These are phyloP conservation scores for Betta splendens DNA, from an alignment of 2,797 vertebrate genomes.

Conservation along the genomic window DNA sequence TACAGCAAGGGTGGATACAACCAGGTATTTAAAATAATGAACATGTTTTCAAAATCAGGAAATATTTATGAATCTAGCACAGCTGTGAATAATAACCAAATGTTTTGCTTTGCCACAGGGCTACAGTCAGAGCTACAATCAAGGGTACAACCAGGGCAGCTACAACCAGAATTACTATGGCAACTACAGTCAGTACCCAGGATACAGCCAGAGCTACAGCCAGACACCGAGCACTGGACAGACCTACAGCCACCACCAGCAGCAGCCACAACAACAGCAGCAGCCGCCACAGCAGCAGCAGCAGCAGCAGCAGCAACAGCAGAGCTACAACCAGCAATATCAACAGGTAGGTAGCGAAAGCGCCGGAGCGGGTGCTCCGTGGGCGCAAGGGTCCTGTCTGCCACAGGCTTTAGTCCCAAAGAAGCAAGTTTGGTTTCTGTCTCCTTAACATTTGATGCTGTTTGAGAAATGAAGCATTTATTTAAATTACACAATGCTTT, in stretches of 20 bases:
- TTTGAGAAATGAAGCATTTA: too few species aligned
- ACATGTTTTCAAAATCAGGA: neutral
- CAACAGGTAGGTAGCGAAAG: slow-evolving; percentile 82
- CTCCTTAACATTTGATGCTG: too few species aligned
- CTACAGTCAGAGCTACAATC: slow-evolving; percentile 83
- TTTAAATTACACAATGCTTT: too few species aligned
- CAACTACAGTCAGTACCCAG: slow-evolving; percentile 86
- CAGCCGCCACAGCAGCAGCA: slow-evolving; percentile 32
- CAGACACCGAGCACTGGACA: slow-evolving; percentile 76
- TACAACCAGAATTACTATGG: slow-evolving; percentile 89
- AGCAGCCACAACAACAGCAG: slow-evolving; percentile 45
- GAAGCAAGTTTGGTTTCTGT: too few species aligned
- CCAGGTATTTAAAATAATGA: slow-evolving; percentile 60
- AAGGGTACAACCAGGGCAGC: slow-evolving; percentile 82
- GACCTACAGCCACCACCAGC: slow-evolving; percentile 83
- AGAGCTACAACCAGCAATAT: slow-evolving; percentile 92
- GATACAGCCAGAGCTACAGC: slow-evolving; percentile 85
- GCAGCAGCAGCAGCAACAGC: slow-evolving; percentile 50
- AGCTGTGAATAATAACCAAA: neutral
- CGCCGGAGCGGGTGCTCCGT: too few species aligned
- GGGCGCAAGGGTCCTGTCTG: too few species aligned
- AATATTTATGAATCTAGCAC: neutral
- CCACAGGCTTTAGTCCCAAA: too few species aligned
- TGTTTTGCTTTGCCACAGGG: slow-evolving; percentile 40
- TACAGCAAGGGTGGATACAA: slow-evolving; percentile 82